Percentiles rank a stretch among this genome's conserved stretches.
These are phyloP conservation scores for Drosophila kanekoi DNA, from an alignment of 2,888 invertebrate genomes.

Conservation along the genomic window DNA sequence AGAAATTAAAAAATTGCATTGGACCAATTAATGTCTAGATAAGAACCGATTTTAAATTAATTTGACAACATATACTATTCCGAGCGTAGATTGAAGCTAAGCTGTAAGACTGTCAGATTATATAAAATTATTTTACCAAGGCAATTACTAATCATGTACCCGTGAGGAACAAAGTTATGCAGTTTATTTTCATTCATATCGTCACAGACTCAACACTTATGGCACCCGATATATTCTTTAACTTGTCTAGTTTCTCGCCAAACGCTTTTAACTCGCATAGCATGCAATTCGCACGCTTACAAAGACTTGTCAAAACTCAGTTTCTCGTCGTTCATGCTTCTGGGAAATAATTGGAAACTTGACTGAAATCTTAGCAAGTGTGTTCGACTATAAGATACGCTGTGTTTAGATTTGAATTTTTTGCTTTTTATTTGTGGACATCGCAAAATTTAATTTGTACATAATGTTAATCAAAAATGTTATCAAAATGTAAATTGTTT, in stretches of 20 bases:
- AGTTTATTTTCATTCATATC: slow-evolving; percentile 66
- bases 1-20: too few relatives aligned
- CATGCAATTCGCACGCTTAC: slow-evolving; percentile 74
- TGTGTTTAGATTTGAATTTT: background rate
- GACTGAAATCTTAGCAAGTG: background rate
- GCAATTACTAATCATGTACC: slow-evolving; percentile 29
- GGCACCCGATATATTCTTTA: slow-evolving; percentile 9
- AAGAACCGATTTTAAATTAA: too few relatives aligned
- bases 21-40: too few relatives aligned
- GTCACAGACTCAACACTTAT: slow-evolving; percentile 69
- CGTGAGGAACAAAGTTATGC: slow-evolving; percentile 49
- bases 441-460: background rate
- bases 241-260: slow-evolving; percentile 29
- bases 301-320: slow-evolving; percentile 75
- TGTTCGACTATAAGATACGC: background rate
- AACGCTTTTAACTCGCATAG: slow-evolving; percentile 74
- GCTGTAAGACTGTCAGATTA: too few relatives aligned
- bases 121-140: slow-evolving; percentile 4
- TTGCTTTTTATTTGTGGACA: background rate
- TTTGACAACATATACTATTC: too few relatives aligned
- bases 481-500: too few relatives aligned
- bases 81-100: too few relatives aligned
- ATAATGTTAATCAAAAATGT: background rate
- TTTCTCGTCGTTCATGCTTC: slow-evolving; percentile 68
- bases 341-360: slow-evolving; percentile 17